These are phyloP conservation scores for Pegoplata infirma DNA, from an alignment of 2,888 invertebrate species.

Conservation along the genomic window DNA sequence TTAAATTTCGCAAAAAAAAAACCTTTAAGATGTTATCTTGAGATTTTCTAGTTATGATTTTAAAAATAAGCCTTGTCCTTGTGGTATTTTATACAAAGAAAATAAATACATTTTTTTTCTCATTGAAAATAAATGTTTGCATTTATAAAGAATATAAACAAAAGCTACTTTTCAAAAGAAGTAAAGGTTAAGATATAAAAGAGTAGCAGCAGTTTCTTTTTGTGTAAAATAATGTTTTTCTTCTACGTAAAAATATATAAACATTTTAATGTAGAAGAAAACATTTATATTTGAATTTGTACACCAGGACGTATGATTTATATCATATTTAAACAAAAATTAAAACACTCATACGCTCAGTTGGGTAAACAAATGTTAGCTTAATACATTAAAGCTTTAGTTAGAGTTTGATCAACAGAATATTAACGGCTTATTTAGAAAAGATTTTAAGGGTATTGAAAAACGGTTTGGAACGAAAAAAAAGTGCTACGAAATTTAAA, in stretches of 20 bases:
- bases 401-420: too few relatives aligned
- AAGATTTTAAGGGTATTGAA: too few relatives aligned
- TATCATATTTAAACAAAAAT: background rate
- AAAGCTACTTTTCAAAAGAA: background rate
- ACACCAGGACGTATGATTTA: background rate
- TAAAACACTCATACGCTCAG: background rate
- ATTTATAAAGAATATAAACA: background rate
- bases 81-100: background rate
- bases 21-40: conserved; percentile 9
- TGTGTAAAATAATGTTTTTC: background rate
- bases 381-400: too few relatives aligned
- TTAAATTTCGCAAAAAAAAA: background rate
- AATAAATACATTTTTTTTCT: background rate
- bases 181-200: background rate
- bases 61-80: background rate
- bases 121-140: background rate
- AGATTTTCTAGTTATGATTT: background rate
- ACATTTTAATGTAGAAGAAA: background rate
- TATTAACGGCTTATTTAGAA: too few relatives aligned
- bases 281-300: background rate
- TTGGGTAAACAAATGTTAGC: too few relatives aligned
- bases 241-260: background rate
- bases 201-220: background rate
- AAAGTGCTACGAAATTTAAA: too few relatives aligned
- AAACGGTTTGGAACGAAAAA: too few relatives aligned